Percentiles rank a stretch among this genome's conserved stretches.
These are phyloP conservation scores for Heliconius erato DNA, from an alignment of 2,888 invertebrate genomes.

Conservation along the genomic window DNA sequence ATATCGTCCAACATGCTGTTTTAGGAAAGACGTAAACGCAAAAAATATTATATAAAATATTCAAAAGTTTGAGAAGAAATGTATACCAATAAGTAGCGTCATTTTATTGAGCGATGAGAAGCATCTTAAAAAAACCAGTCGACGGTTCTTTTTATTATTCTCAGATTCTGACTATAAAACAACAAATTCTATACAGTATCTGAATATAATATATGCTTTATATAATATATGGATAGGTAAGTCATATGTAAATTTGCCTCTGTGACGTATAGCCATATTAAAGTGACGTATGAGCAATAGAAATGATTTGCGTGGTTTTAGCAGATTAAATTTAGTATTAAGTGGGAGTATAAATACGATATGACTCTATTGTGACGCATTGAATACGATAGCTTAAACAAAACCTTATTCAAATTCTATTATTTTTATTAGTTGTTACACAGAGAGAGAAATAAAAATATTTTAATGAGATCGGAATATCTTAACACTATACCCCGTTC, in stretches of 20 bases:
- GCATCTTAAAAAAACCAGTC: neutral
- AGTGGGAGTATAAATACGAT: neutral
- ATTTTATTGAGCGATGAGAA: neutral
- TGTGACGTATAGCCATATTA: slow-evolving; percentile 21
- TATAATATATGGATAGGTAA: neutral
- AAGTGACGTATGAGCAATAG: slow-evolving; percentile 19
- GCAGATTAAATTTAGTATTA: slow-evolving; percentile 1
- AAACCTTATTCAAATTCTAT: neutral
- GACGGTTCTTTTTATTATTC: neutral
- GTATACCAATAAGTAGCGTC: neutral
- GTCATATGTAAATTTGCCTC: slow-evolving; percentile 7
- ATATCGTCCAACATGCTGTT: too few relatives aligned
- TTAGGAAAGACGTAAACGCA: neutral
- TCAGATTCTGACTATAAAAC: neutral
- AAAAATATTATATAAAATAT: too few relatives aligned
- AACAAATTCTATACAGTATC: neutral
- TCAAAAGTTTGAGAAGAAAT: neutral
- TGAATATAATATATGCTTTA: neutral
- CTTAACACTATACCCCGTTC: too few relatives aligned
- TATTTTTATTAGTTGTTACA: neutral
- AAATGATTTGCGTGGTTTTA: slow-evolving; percentile 32
- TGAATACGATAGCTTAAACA: neutral
- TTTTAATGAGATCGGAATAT: too few relatives aligned
- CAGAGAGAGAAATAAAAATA: too few relatives aligned
- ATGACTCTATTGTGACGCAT: neutral